Base-by-base conservation (phyloP, 2,888 invertebrate species). In the Thymelicus acteon region DNA sequence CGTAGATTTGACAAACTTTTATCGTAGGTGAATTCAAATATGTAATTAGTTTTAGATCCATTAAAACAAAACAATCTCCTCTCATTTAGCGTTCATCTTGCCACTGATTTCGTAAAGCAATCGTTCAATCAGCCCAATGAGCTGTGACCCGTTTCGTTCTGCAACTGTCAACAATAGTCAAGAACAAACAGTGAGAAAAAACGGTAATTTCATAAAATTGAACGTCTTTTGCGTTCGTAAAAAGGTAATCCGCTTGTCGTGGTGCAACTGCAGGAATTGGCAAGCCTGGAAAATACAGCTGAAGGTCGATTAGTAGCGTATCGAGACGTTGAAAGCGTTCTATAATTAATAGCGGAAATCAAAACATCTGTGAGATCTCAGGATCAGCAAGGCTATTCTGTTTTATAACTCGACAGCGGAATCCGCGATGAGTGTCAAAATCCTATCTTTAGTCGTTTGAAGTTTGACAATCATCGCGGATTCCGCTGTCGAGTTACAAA, bases 201-300 rank as follows among this genome's bases (percentile, higher is more conserved):
- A 61, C 31, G 40, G 37, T 24, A 37, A 49, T 67, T 67, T 67
- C 60, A 40, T 67, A 67, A 61, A 39, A 19, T 49, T 15, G 19
- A 39, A 67, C 49, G 67, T 67, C 52, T 67, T 60, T 52, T 40
- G 60, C 49, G 49, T 37, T 19, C 48, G 66, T 15, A 58, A 67
- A 67, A 67, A 24, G 40, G 49, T 67, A 67, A 60, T 67, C 67
- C 60, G 48, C 15, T 60, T 67, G 48, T 52, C 5, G 39, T 67
- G 67, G 49, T 60, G 67, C 60, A 67, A 67, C 44, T 13, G 49
- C 49, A n/a, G 15, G 49, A 39, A 49, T 52, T 44, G 6, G 31
- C 60, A 60, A 48, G 19, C 15, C 15, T 66, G 58, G 58, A 60
- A 60, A 60, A 60, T 49, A 37, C 24, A 7, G 44, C 15, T 15